Evolutionary conservation across 2,888 invertebrate genomes (phyloP).

Genomic region (Rhaphigaster nebulosa): DNA sequence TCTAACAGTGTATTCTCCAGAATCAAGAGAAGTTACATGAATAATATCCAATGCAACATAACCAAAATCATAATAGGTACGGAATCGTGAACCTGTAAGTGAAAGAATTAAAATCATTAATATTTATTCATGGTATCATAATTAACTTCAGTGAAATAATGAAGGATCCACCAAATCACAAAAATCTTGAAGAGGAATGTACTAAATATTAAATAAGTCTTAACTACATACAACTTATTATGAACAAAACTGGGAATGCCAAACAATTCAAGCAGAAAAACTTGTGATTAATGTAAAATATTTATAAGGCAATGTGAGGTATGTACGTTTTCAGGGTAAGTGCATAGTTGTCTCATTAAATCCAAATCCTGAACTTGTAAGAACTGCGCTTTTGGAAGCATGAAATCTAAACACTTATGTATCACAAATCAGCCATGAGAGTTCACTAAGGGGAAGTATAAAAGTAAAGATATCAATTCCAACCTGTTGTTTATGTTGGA

Average conservation of each 20-base stretch:
- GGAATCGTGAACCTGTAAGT: conserved; percentile 80
- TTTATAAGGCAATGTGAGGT: no score
- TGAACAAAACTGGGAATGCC: neutral
- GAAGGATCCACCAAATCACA: neutral
- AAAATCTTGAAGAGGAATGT: neutral
- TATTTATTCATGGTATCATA: neutral
- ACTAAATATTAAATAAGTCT: no score
- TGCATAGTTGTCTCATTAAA: no score
- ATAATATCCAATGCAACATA: conserved; percentile 96
- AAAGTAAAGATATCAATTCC: no score
- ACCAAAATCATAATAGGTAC: conserved; percentile 96
- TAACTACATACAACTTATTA: neutral
- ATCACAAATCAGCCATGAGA: no score
- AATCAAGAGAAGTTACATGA: conserved; percentile 92
- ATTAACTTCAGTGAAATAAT: neutral
- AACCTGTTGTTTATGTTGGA: no score
- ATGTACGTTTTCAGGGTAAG: no score
- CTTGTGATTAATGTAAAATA: no score
- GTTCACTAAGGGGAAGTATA: no score
- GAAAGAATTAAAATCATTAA: conserved; percentile 10
- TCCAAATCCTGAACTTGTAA: no score
- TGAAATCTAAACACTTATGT: no score
- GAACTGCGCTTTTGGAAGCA: no score
- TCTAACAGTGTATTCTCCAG: conserved; percentile 94
- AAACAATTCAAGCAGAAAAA: neutral